Percentiles rank a stretch among this genome's conserved stretches.
Conservation (phyloP, 1,140 invertebrate species). For the Drosophila pseudoananassae region DNA sequence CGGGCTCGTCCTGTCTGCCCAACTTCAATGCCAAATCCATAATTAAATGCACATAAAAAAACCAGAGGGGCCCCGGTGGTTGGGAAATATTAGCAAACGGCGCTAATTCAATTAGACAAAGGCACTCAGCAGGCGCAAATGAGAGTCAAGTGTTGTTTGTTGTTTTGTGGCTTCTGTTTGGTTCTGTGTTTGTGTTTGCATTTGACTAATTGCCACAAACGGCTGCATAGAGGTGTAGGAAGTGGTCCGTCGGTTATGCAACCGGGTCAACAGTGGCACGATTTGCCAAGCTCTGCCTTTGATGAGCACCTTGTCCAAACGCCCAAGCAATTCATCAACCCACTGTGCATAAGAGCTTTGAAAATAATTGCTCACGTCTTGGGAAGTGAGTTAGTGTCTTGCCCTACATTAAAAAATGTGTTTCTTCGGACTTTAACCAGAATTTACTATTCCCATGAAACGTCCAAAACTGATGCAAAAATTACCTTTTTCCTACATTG, state of each 20-base stretch:
- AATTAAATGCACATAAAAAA: constrained; percentile 74
- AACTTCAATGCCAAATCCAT: constrained; percentile 45
- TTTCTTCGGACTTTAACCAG: constrained; percentile 1
- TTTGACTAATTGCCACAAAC: constrained; percentile 66
- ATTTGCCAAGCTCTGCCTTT: constrained; percentile 53
- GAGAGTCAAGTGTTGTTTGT: constrained; percentile 34
- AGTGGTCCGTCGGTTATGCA: constrained; percentile 68
- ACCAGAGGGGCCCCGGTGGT: constrained; percentile 6
- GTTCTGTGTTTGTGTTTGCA: constrained; percentile 26
- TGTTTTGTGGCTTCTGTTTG: constrained; percentile 33
- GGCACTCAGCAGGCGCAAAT: constrained; percentile 45
- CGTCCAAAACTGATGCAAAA: constrained; percentile 2
- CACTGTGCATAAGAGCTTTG: constrained; percentile 34
- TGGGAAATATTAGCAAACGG: constrained; percentile 39
- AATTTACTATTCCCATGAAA: not conserved
- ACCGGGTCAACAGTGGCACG: constrained; percentile 65
- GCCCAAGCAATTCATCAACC: constrained; percentile 53
- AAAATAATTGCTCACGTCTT: constrained; percentile 27
- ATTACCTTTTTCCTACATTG: constrained; percentile 21
- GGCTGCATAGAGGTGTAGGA: constrained; percentile 53
- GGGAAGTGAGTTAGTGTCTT: constrained; percentile 9
- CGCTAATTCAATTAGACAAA: constrained; percentile 75
- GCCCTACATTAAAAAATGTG: constrained; percentile 14
- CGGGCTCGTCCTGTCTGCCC: constrained; percentile 27
- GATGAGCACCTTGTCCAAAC: constrained; percentile 58